Evolutionary conservation across 2,113 vertebrate species (phyloP).

Genomic region (Mormyrus iriodes): DNA sequence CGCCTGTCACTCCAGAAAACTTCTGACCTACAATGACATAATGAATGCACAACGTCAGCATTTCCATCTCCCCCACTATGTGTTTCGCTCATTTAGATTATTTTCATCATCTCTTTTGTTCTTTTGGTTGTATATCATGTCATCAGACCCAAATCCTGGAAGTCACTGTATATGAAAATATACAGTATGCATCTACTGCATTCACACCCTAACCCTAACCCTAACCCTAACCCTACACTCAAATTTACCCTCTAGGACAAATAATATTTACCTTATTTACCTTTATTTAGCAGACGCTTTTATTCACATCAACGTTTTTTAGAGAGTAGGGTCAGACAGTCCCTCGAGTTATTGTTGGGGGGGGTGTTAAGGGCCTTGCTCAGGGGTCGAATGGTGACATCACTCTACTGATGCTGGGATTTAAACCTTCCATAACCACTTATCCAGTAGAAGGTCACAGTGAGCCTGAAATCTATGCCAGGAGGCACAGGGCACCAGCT

Average conservation of each 20-base stretch:
- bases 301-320: too few relatives aligned
- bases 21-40: slow-evolving; percentile 62
- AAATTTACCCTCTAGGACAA: neutral
- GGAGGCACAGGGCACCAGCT: neutral
- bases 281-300: neutral
- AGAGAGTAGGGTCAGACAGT: too few relatives aligned
- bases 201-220: neutral
- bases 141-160: neutral
- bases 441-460: too few relatives aligned
- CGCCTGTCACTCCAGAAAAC: slow-evolving; percentile 69
- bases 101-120: neutral
- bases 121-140: neutral
- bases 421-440: too few relatives aligned
- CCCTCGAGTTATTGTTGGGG: too few relatives aligned
- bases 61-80: neutral
- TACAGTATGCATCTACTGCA: neutral
- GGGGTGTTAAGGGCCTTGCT: too few relatives aligned
- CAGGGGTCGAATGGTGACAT: too few relatives aligned
- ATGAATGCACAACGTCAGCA: neutral
- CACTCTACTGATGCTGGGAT: too few relatives aligned
- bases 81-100: neutral
- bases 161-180: neutral
- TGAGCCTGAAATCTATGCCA: too few relatives aligned
- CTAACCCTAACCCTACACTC: neutral
- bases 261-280: neutral